Percentiles rank a stretch among this genome's conserved stretches.
These are phyloP conservation scores for Euplexia lucipara DNA, from an alignment of 2,888 invertebrate genomes.

Conservation along the genomic window DNA sequence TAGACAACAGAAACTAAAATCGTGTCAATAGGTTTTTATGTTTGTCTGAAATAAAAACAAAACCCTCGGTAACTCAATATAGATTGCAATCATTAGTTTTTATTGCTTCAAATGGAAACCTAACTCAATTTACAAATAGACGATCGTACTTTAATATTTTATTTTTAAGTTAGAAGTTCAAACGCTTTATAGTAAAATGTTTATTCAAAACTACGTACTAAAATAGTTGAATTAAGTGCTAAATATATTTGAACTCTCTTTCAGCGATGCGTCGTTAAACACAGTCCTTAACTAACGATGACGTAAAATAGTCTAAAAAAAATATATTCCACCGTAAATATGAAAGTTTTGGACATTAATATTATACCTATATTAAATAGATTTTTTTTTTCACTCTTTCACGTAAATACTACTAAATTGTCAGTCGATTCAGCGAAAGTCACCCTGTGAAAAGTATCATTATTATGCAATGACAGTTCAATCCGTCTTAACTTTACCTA, in stretches of 20 bases:
- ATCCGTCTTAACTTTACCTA: no score
- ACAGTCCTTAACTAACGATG: background rate
- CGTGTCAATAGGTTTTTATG: conserved; percentile 48
- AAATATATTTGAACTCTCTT: background rate
- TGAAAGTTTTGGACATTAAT: no score
- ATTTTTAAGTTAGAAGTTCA: background rate
- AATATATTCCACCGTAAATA: no score
- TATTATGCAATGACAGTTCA: no score
- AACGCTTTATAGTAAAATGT: background rate
- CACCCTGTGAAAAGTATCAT: no score
- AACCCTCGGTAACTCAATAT: conserved; percentile 19
- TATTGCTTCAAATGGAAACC: conserved; percentile 33
- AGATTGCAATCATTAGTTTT: conserved; percentile 42
- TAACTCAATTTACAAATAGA: conserved; percentile 33
- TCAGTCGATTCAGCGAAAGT: no score
- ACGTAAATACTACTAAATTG: no score
- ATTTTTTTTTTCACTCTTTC: no score
- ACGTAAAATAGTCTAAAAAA: background rate
- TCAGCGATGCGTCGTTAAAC: background rate
- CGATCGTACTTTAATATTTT: background rate
- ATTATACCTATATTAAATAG: no score
- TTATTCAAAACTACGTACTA: background rate
- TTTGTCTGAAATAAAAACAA: conserved; percentile 27
- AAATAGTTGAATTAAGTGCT: background rate
- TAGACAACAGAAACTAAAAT: conserved; percentile 34